These are phyloP conservation scores for Hirtodrosophila confusa DNA, from an alignment of 2,888 invertebrate species.

Conservation along the genomic window DNA sequence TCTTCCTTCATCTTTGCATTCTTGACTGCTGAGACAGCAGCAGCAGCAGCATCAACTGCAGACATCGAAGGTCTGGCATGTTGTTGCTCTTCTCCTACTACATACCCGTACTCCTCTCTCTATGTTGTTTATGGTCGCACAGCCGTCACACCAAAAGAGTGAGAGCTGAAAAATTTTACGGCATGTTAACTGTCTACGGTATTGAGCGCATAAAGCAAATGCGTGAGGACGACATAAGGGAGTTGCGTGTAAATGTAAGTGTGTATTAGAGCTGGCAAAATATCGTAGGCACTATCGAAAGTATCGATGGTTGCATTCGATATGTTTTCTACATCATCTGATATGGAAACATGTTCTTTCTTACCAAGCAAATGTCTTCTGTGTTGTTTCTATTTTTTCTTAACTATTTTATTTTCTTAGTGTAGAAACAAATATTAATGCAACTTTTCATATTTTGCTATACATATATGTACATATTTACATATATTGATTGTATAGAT, in stretches of 20 bases:
- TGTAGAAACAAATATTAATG: no score
- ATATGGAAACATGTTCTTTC: no score
- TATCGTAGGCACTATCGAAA: no score
- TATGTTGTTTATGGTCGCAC: slow-evolving; percentile 36
- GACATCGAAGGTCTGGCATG: slow-evolving; percentile 28
- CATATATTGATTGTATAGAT: no score
- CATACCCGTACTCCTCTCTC: background rate
- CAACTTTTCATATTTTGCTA: no score
- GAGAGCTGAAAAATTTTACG: slow-evolving; percentile 56
- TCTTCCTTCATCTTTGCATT: slow-evolving; percentile 59
- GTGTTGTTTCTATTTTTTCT: no score
- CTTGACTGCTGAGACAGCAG: slow-evolving; percentile 62
- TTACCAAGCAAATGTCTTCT: no score
- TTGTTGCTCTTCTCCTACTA: slow-evolving; percentile 4
- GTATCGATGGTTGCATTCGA: no score
- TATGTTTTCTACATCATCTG: no score
- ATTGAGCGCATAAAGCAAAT: slow-evolving; percentile 49
- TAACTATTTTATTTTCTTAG: no score
- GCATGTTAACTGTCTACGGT: slow-evolving; percentile 65
- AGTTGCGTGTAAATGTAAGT: slow-evolving; percentile 19
- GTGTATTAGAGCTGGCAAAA: no score
- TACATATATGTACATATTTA: no score
- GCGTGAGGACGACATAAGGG: slow-evolving; percentile 30
- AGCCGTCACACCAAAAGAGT: slow-evolving; percentile 28
- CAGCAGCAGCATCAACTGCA: slow-evolving; percentile 19